phyloP scores from a whole-genome alignment of 2,797 vertebrate genomes.

The Chloroceryle inda region DNA sequence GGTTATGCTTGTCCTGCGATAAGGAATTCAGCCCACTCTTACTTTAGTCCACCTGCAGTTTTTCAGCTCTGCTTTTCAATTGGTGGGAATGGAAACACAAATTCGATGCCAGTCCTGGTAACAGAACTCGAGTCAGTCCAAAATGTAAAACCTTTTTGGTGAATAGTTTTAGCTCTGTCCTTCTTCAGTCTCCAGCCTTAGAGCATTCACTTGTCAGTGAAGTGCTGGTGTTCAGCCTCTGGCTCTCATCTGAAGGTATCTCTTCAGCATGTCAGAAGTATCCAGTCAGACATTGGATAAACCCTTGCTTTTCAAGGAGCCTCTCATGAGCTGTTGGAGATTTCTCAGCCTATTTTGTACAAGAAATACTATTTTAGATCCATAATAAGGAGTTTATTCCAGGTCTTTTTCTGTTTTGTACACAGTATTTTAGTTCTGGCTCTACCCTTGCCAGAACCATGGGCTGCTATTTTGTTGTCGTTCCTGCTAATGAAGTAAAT shows the following conservation, averaged over 20 bases:
- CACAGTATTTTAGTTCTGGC: neutral
- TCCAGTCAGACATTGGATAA: neutral
- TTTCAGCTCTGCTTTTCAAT: neutral
- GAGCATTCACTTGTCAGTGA: neutral
- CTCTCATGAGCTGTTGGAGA: neutral
- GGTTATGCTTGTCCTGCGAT: neutral
- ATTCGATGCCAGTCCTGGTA: neutral
- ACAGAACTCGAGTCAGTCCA: neutral
- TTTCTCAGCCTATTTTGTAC: neutral
- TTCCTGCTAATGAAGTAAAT: slow-evolving; percentile 44
- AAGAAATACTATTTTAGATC: slow-evolving; percentile 1
- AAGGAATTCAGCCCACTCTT: neutral
- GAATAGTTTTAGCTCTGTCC: neutral
- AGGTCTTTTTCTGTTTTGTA: neutral
- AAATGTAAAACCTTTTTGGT: neutral
- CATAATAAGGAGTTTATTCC: neutral
- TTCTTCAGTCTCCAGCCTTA: neutral
- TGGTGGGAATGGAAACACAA: neutral
- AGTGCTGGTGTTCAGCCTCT: neutral
- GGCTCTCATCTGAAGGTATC: neutral
- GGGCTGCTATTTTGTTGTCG: slow-evolving; percentile 28
- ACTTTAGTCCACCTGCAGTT: neutral
- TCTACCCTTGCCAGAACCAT: neutral
- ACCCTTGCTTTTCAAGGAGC: neutral
- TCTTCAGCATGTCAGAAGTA: neutral